These are phyloP conservation scores for Smittia sp. DNA, from an alignment of 2,888 invertebrate genomes.

Conservation along the genomic window DNA sequence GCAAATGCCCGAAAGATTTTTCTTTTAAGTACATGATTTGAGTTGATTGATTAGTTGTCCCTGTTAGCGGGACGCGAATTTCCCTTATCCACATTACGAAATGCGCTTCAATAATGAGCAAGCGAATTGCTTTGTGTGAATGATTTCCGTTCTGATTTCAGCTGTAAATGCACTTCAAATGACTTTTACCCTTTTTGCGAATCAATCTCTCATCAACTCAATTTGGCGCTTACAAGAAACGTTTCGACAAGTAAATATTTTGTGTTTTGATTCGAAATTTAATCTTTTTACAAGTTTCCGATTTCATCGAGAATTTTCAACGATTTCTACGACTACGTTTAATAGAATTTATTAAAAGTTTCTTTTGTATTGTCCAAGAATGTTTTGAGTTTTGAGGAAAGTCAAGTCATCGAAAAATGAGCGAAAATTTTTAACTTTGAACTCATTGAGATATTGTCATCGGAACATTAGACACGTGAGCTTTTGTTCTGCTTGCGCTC, in stretches of 20 bases:
- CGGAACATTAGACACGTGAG: neutral
- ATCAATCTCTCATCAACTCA: too few species aligned
- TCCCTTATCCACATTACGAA: too few species aligned
- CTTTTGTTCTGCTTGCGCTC: neutral
- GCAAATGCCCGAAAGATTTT: too few species aligned
- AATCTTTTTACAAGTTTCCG: neutral
- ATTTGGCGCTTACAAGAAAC: neutral
- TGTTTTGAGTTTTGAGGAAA: neutral
- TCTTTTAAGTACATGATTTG: too few species aligned
- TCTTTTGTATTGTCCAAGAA: conserved; percentile 25
- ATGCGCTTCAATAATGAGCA: neutral
- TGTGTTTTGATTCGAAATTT: too few species aligned
- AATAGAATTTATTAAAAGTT: conserved; percentile 12
- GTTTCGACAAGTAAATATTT: neutral
- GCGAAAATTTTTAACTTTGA: neutral
- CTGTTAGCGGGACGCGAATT: too few species aligned
- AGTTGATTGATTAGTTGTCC: too few species aligned
- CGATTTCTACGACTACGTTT: neutral
- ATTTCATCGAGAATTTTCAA: neutral
- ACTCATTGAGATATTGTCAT: neutral
- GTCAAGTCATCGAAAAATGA: neutral
- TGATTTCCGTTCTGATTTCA: neutral
- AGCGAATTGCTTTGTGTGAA: neutral
- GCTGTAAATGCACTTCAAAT: neutral
- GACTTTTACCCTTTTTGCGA: neutral